A percentile compares a stretch with the other conserved stretches of the same genome.
Conservation (phyloP, 2,888 invertebrate species). For the Nephrotoma guestfalica region DNA sequence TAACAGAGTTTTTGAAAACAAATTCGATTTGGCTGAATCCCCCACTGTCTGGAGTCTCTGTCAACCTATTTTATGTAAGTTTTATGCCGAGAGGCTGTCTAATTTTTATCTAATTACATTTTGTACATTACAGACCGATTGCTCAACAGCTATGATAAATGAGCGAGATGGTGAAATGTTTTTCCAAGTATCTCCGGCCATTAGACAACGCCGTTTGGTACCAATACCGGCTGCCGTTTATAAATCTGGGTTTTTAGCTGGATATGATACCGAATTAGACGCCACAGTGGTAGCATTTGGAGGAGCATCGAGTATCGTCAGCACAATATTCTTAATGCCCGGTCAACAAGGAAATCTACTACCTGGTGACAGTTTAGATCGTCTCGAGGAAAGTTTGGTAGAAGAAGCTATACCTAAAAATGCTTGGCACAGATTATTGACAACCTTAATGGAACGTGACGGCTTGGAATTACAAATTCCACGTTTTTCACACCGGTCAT, state of each 20-base stretch:
- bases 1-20: slow-evolving; percentile 59
- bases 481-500: slow-evolving; percentile 66
- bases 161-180: slow-evolving; percentile 77
- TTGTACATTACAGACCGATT: slow-evolving; percentile 53
- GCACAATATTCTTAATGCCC: slow-evolving; percentile 69
- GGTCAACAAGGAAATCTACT: slow-evolving; percentile 72
- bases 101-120: not conserved
- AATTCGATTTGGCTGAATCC: slow-evolving; percentile 56
- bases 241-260: slow-evolving; percentile 60
- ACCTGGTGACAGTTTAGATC: slow-evolving; percentile 62
- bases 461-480: slow-evolving; percentile 74
- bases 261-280: slow-evolving; percentile 71
- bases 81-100: not conserved
- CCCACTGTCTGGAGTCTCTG: slow-evolving; percentile 66
- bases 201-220: slow-evolving; percentile 62
- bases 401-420: slow-evolving; percentile 50
- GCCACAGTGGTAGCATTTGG: slow-evolving; percentile 72
- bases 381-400: slow-evolving; percentile 54
- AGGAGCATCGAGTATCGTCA: slow-evolving; percentile 51
- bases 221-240: slow-evolving; percentile 75
- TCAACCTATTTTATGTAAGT: slow-evolving; percentile 60
- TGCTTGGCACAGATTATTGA: slow-evolving; percentile 58
- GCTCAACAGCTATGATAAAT: slow-evolving; percentile 53
- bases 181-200: slow-evolving; percentile 67
- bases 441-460: slow-evolving; percentile 56